phyloP scores from a whole-genome alignment of 2,888 invertebrate species.

The Aporophyla nigra region DNA sequence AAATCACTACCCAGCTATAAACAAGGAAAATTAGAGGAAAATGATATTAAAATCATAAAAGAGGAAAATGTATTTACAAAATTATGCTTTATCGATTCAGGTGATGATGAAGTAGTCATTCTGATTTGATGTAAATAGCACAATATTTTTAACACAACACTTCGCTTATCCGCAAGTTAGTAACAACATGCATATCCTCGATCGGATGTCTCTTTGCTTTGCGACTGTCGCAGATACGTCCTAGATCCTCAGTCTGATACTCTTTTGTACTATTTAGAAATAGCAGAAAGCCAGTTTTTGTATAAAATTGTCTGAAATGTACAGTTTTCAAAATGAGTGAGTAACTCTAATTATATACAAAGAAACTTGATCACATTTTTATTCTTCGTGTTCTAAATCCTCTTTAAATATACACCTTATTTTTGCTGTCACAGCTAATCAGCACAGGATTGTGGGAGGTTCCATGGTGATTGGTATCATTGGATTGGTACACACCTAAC shows the following conservation, averaged over 20 bases:
- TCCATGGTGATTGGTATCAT: slow-evolving; percentile 5
- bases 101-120: neutral
- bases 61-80: no score
- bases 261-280: neutral
- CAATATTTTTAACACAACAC: neutral
- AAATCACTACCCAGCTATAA: no score
- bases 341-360: no score
- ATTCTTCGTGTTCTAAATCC: neutral
- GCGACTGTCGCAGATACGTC: neutral
- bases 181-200: slow-evolving; percentile 9
- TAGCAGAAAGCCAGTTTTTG: no score
- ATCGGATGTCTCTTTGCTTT: neutral
- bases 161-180: neutral
- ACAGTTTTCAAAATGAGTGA: no score
- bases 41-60: no score
- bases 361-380: neutral
- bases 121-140: slow-evolving; percentile 9
- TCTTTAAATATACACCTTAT: neutral
- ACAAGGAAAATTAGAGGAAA: no score
- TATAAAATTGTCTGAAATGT: no score
- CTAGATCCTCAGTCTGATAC: neutral
- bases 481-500: slow-evolving; percentile 6
- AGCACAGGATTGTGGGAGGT: slow-evolving; percentile 17
- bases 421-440: slow-evolving; percentile 1
- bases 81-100: neutral